These are phyloP conservation scores for Eupithecia abbreviata DNA, from an alignment of 2,888 invertebrate species.

Conservation along the genomic window DNA sequence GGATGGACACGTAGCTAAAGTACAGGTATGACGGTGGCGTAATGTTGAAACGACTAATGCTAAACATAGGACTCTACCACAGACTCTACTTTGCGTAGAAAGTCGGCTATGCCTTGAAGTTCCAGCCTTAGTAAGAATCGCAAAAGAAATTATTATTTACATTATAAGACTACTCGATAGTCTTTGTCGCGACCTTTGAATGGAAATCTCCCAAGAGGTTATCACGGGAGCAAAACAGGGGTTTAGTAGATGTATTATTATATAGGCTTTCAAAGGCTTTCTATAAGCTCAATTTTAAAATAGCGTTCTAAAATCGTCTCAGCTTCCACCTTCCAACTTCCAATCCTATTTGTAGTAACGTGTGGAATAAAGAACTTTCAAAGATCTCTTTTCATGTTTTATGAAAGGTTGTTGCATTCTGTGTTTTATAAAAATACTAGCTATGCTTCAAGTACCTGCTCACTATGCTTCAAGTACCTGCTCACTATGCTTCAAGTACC, in stretches of 20 bases:
- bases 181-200: neutral
- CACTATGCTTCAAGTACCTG: no score
- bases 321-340: neutral
- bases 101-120: neutral
- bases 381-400: neutral
- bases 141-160: constrained; percentile 5
- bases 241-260: neutral
- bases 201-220: constrained; percentile 17
- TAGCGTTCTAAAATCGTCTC: neutral
- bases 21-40: no score
- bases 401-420: neutral
- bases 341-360: neutral
- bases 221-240: constrained; percentile 7
- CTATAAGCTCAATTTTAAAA: neutral
- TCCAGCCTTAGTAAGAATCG: neutral
- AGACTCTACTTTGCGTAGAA: neutral
- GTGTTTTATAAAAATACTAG: neutral
- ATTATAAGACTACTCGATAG: neutral
- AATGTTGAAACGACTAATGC: no score
- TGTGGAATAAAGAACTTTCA: neutral
- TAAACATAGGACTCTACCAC: neutral
- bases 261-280: neutral
- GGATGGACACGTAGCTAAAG: no score
- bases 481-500: no score
- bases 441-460: no score